phyloP scores from a whole-genome alignment of 2,888 invertebrate genomes.

The Orthosia incerta region DNA sequence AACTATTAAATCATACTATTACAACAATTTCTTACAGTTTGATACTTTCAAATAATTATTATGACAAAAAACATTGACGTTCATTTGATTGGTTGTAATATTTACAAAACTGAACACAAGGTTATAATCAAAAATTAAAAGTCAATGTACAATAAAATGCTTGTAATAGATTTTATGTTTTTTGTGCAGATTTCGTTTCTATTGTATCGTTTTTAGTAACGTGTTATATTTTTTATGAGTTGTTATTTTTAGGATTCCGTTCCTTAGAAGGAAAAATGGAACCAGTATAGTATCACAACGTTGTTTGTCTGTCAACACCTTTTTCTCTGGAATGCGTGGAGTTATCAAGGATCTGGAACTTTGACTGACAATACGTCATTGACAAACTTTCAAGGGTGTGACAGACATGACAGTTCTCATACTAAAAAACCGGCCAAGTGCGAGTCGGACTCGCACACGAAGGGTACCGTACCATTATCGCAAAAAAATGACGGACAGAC shows the following conservation, averaged over 20 bases:
- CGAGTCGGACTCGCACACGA: too few relatives aligned
- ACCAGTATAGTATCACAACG: too few relatives aligned
- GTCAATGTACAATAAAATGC: conserved; percentile 34
- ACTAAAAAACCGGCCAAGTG: too few relatives aligned
- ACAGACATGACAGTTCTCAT: neutral
- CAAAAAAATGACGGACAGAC: too few relatives aligned
- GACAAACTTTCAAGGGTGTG: neutral
- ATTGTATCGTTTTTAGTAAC: conserved; percentile 37
- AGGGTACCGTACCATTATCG: too few relatives aligned
- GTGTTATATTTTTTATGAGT: neutral
- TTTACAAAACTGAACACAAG: conserved; percentile 49
- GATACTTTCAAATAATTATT: conserved; percentile 36
- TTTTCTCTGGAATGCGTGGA: too few relatives aligned
- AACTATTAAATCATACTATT: neutral
- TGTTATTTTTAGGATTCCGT: too few relatives aligned
- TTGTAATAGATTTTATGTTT: conserved; percentile 29
- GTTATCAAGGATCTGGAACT: too few relatives aligned
- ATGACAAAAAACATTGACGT: conserved; percentile 19
- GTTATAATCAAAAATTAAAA: conserved; percentile 46
- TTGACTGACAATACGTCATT: neutral
- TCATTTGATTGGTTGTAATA: conserved; percentile 43
- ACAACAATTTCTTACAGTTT: neutral
- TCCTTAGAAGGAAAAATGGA: too few relatives aligned
- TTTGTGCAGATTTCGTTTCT: conserved; percentile 36
- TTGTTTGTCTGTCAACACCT: too few relatives aligned